A percentile compares a stretch with the other conserved stretches of the same genome.
phyloP scores from a whole-genome alignment of 1,140 invertebrate genomes.

The Pogonomyrmex californicus region DNA sequence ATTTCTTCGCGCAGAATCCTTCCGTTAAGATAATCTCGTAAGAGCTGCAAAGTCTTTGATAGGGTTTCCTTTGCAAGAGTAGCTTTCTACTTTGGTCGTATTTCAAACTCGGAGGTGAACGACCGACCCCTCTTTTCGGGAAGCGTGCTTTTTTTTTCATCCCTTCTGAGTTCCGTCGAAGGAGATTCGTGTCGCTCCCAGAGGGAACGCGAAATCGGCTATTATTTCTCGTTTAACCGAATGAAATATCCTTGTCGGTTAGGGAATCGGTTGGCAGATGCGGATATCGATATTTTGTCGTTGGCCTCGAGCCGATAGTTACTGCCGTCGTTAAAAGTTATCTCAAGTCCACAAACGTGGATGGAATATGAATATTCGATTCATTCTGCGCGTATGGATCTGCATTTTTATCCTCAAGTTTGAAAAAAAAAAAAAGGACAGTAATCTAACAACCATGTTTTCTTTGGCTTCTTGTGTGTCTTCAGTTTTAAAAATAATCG shows the following conservation, averaged over 20 bases:
- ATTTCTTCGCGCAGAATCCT: conserved; percentile 52
- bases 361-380: conserved; percentile 24
- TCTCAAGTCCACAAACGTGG: conserved; percentile 29
- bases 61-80: conserved; percentile 44
- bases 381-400: conserved; percentile 10
- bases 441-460: background rate
- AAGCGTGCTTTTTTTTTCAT: background rate
- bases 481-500: background rate
- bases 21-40: conserved; percentile 58
- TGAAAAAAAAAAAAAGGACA: background rate
- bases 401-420: conserved; percentile 20
- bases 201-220: conserved; percentile 27
- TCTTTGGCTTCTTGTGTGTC: background rate
- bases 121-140: conserved; percentile 25
- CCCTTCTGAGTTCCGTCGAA: background rate
- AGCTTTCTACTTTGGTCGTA: conserved; percentile 48
- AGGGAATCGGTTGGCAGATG: conserved; percentile 56
- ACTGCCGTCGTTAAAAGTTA: conserved; percentile 52
- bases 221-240: conserved; percentile 63
- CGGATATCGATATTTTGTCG: conserved; percentile 42
- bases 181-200: background rate
- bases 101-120: conserved; percentile 55
- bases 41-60: conserved; percentile 57
- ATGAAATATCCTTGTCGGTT: conserved; percentile 55
- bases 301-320: conserved; percentile 39